Evolutionary conservation across 2,888 invertebrate genomes (phyloP), one percentile per base, ranked within the genome.

Genomic region (Phoenoteleia sp.): DNA sequence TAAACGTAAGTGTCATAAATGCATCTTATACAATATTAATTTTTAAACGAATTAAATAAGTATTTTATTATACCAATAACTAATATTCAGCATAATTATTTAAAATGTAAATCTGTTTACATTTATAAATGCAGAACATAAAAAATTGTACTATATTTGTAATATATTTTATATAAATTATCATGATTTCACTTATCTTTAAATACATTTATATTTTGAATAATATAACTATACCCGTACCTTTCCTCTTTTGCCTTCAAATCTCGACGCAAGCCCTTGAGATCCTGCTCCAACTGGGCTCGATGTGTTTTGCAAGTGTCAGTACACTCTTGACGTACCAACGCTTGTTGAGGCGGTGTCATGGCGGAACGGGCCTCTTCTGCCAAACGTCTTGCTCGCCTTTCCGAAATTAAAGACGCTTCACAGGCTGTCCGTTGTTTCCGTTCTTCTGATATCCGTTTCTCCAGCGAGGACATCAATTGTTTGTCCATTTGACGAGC

Each of bases 391-490:
- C 96, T 95, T 29, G 95, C 96, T 92, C 97, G 96, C 88, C 97
- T 95, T 91, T 97, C 97, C 81, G 96, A 95, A 86, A 95, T 95
- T 80, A 98, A 93, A 91, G 97, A 97, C 62, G 96, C 95, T 92
- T 98, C 98, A 33, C 96, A 94, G 25, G 96, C 95, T 66, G 96
- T 95, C 89, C 98, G 96, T 90, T 96, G 95, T 88, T 98, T 96
- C 60, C 98, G 95, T 94, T 99, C 98, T 86, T 98, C 99, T 52
- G 96, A 96, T 85, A 99, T 95, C 86, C 97, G 96, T 88, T 97
- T 96, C 94, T 99, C 99, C 90, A 96, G 95, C 87, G 93, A 95
- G 91, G 96, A 95, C 88, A 98, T 95, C 88, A 96, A 96, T 91
- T 97, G 96, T 94, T 97, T 96, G 92, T 98, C 99, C 87, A 96